Evolutionary conservation across 2,113 vertebrate genomes (phyloP), one percentile per base, ranked within the genome.

Genomic region (Nestor notabilis): DNA sequence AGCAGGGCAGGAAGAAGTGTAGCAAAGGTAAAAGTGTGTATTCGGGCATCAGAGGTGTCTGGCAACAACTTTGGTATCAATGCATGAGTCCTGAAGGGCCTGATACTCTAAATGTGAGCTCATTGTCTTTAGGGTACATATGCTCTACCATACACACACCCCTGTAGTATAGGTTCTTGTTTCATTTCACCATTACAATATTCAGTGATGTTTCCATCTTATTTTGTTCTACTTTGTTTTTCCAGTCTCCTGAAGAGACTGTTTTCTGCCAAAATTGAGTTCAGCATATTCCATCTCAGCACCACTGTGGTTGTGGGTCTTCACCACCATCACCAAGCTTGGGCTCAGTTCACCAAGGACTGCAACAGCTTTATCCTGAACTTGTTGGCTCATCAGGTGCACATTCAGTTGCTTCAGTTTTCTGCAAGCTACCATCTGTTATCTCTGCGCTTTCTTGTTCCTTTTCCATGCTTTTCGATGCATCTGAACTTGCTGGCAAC

Each of bases 401-500:
- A 53, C 85, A 74, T 93, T 91, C 91, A 44, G 11, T 94, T 95
- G 61, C 94, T 97, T 97, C 91, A 82, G 35, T 71, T 97, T 96
- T 93, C 94, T 74, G 68, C 55, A 87, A 83, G 80, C 92, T 91
- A 29, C 95, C 97, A 96, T 96, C 95, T 97, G 96, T 80, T 83
- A 87, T 70, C 49, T 89, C 87, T 27, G 61, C 61, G 90, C 94
- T 70, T 91, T 83, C 90, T 65, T 83, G 29, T 79, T 89, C 86
- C 43, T 79, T 69, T 75, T 93, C 92, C 85, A 81, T 10, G 31
- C 79, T 82, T 75, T 90, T 79, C 90, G 83, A 27, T 11, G 35
- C 79, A 43, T 95, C 88, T 56, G 82, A 91, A 60, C 65, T 70
- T 81, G 35, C 86, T 97, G 97, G 97, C 96, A 97, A 71, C 44